A percentile compares a stretch with the other conserved stretches of the same genome.
These are phyloP conservation scores for Cryptus viduatorius DNA, from an alignment of 2,888 invertebrate species.

Conservation along the genomic window DNA sequence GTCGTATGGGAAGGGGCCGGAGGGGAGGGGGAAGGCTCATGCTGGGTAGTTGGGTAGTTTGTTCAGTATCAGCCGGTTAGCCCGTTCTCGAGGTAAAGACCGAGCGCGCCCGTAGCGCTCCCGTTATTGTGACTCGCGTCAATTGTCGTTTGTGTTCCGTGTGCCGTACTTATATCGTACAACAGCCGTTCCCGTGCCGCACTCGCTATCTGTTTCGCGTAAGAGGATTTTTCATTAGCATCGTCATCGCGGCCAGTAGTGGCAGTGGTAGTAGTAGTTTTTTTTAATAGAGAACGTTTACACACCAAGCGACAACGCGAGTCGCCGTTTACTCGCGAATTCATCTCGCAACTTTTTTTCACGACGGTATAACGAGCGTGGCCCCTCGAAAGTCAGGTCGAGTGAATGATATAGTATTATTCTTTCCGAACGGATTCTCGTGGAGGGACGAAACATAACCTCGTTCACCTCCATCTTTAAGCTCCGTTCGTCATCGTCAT, in stretches of 20 bases:
- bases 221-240: slow-evolving; percentile 78
- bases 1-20: not conserved
- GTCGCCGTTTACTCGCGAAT: slow-evolving; percentile 54
- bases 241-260: slow-evolving; percentile 14
- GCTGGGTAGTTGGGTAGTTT: slow-evolving; percentile 42
- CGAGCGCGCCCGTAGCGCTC: slow-evolving; percentile 45
- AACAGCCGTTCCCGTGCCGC: slow-evolving; percentile 70
- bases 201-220: slow-evolving; percentile 73
- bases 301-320: slow-evolving; percentile 41
- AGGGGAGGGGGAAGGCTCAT: not conserved
- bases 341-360: not conserved
- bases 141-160: slow-evolving; percentile 42
- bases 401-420: not conserved
- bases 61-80: slow-evolving; percentile 63
- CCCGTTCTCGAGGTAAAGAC: slow-evolving; percentile 22
- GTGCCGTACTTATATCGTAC: slow-evolving; percentile 19
- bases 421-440: slow-evolving; percentile 15
- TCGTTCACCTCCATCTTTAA: slow-evolving; percentile 37
- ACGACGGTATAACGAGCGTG: not conserved
- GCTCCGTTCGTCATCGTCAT: not conserved
- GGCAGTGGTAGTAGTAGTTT: no score
- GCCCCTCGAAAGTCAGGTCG: not conserved
- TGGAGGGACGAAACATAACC: slow-evolving; percentile 54
- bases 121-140: slow-evolving; percentile 38
- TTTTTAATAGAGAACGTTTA: no score